Evolutionary conservation across 1,140 invertebrate species (phyloP), one percentile per base, ranked within the genome.

Genomic region (Ditylenchus dipsaci): DNA sequence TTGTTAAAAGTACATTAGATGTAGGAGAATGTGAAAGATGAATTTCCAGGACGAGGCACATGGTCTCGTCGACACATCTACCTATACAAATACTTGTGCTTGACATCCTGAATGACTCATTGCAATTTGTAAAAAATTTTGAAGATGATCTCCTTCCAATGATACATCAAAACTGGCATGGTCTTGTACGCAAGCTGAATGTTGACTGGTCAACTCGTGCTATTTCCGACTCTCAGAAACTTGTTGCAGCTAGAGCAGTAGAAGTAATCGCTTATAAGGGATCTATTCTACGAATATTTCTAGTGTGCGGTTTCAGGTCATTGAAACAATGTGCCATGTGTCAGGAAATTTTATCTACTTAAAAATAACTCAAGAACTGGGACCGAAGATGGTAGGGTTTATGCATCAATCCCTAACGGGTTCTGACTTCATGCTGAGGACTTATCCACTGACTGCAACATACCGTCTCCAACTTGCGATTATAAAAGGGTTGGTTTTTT

Each of bases 11-110:
- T 13, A 3, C 67, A 9, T 66, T 15, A 26, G 17, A 26, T 7
- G 3, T 17, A 62, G 8, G 1, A 19, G 15, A 63, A 29, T 67
- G 15, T 29, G 27, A 61, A 70, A 8, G 3, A 29, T 23, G 57
- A 27, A 19, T 49, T 76, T 75, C 73, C 15, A 74, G 72, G 57
- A 74, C 72, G 19, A 74, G 77, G 29, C 74, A 74, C 33, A 75
- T 74, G 26, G 47, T 74, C 29, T 77, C 72, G 9, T 76, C 67
- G 8, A 38, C 33, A n/a, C 57, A 74, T 47, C 53, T 74, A n/a
- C 72, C 72, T 33, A 45, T 74, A 1, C 59, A 69, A 47, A 15
- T 76, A 23, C 21, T 74, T 30, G 67, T 74, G n/a, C 30, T 74
- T 19, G 72, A 74, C 65, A 71, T 74, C 5, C 43, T 74, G n/a